Evolutionary conservation across 1,140 invertebrate genomes (phyloP), one percentile per base, ranked within the genome.

Genomic region (Drosophila mayri): DNA sequence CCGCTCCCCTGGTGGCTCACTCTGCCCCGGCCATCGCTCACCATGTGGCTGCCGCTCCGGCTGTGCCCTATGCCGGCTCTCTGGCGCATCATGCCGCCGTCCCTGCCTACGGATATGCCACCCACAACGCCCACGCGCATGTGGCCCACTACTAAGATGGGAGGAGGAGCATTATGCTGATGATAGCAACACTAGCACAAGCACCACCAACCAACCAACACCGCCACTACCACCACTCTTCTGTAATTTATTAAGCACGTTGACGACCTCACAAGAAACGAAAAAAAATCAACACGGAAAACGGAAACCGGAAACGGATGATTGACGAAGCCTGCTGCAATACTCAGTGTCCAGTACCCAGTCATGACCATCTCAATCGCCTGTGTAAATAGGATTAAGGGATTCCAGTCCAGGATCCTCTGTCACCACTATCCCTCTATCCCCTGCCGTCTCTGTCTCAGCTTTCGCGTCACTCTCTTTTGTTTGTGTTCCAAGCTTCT

Each of bases 231-330:
- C 93, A 18, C 95, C 95, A 58, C 94, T 98, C 97, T 88, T 70
- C 71, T 98, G 97, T 35, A 98, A 98, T 95, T 98, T 98, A 87
- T 97, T 98, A 94, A 98, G 78, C 97, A 99, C 72, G 81, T 84
- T 84, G 81, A 84, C 81, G 77, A 84, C 76, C 72, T 83, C 71
- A 87, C 49, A 61, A 64, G 32, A 30, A 35, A 52, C 20, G 98
- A 93, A 99, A 98, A 10, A 98, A 98, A 95, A 47, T 25, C 44
- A 4, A 47, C 9, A 43, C 44, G 41, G 58, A 50, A n/a, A 49
- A 38, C 98, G 98, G 92, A 67, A 57, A 38, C 52, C 44, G 58
- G 50, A 59, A 64, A 78, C 47, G 65, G 47, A 74, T 99, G 98
- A 94, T 97, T 99, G 75, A 78, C 55, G 76, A 67, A 68, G 55